phyloP scores from a whole-genome alignment of 1,140 invertebrate genomes.

The Leucophenga varia region DNA sequence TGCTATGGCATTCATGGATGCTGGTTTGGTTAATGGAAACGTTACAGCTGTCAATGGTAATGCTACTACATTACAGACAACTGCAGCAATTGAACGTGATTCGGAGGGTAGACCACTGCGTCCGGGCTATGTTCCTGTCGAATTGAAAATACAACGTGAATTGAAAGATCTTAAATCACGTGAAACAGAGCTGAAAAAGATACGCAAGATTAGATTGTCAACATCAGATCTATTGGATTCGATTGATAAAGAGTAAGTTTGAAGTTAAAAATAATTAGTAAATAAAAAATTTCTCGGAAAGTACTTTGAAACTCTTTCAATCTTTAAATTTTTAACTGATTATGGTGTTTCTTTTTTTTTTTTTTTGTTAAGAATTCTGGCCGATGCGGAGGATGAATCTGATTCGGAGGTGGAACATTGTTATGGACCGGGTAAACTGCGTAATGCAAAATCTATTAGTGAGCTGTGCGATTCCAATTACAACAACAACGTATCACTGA shows the following conservation, averaged over 20 bases:
- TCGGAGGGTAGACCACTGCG: slow-evolving; percentile 62
- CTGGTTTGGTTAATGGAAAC: slow-evolving; percentile 22
- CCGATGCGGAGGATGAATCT: slow-evolving; percentile 54
- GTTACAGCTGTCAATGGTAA: slow-evolving; percentile 8
- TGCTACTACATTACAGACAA: slow-evolving; percentile 9
- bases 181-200: slow-evolving; percentile 72
- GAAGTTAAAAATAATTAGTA: too few relatives aligned
- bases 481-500: slow-evolving; percentile 29
- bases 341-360: neutral
- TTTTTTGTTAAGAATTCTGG: too few relatives aligned
- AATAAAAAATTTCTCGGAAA: neutral
- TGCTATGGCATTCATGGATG: slow-evolving; percentile 33
- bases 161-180: slow-evolving; percentile 72
- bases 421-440: slow-evolving; percentile 60
- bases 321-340: neutral
- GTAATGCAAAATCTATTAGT: slow-evolving; percentile 62
- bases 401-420: slow-evolving; percentile 63
- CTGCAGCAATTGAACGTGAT: slow-evolving; percentile 55
- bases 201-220: slow-evolving; percentile 58
- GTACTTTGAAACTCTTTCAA: too few relatives aligned
- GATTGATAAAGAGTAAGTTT: slow-evolving; percentile 58
- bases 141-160: slow-evolving; percentile 78
- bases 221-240: slow-evolving; percentile 58
- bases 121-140: slow-evolving; percentile 69
- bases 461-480: slow-evolving; percentile 59